These are phyloP conservation scores for Anas platyrhynchos DNA, from an alignment of 2,113 vertebrate species.

Conservation along the genomic window DNA sequence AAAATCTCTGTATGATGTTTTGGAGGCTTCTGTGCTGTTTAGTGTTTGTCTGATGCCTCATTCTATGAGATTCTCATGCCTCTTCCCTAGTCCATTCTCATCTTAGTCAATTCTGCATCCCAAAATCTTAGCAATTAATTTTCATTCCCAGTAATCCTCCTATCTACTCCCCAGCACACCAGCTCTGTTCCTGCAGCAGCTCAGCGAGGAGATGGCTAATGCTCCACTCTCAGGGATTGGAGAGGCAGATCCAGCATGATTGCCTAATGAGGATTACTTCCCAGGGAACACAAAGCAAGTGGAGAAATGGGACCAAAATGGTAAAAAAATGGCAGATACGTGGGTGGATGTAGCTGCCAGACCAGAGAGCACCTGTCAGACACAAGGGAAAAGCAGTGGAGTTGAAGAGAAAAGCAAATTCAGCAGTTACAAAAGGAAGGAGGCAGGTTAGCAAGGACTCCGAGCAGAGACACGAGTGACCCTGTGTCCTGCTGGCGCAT, in stretches of 20 bases:
- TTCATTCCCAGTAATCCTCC: neutral
- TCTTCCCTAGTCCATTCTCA: accelerated
- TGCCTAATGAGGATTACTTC: neutral
- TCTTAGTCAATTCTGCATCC: neutral
- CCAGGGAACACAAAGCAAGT: neutral
- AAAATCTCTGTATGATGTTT: neutral
- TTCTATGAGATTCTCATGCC: neutral
- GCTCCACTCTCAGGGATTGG: neutral
- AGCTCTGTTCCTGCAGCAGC: neutral
- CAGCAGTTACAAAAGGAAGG: neutral
- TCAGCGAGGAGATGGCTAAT: neutral
- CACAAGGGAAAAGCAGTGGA: too few relatives aligned
- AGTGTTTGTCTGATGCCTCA: neutral
- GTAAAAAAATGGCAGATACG: neutral
- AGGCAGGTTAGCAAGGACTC: neutral
- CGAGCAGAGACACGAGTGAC: neutral
- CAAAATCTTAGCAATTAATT: neutral
- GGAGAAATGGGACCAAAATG: neutral
- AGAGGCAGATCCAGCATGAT: neutral
- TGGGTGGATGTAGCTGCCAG: too few relatives aligned
- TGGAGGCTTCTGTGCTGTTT: neutral
- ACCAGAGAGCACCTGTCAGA: neutral
- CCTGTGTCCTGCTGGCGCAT: accelerated
- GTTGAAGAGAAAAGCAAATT: neutral
- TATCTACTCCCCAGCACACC: neutral